Percentiles rank a stretch among this genome's conserved stretches.
phyloP scores from a whole-genome alignment of 2,797 vertebrate species.

The Echiichthys vipera region DNA sequence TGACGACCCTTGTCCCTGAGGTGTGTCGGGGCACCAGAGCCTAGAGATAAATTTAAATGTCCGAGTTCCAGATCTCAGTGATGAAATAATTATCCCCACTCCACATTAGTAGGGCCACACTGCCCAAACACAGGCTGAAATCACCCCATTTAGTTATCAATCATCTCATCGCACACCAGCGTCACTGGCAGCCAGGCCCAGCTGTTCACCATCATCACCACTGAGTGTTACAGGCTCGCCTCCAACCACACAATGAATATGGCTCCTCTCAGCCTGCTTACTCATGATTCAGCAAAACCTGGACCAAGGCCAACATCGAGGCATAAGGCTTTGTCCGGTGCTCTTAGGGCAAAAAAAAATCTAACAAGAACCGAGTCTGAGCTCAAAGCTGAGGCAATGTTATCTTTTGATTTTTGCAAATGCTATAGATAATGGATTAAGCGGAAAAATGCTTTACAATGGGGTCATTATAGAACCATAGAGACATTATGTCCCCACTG shows the following conservation, averaged over 20 bases:
- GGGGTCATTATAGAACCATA: conserved; percentile 6
- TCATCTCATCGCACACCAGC: conserved; percentile 40
- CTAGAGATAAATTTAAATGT: conserved; percentile 16
- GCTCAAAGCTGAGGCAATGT: background rate
- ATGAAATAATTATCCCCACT: conserved; percentile 50
- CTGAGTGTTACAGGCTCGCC: conserved; percentile 56
- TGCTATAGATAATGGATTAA: conserved; percentile 14
- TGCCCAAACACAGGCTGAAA: conserved; percentile 47
- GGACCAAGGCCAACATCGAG: conserved; percentile 24
- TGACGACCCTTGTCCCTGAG: too few species aligned
- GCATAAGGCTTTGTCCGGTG: background rate
- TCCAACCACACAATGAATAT: conserved; percentile 51
- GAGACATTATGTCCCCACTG: conserved; percentile 23
- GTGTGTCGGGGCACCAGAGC: too few species aligned
- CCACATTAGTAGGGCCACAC: conserved; percentile 24
- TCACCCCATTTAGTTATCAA: conserved; percentile 57
- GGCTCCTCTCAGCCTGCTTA: conserved; percentile 33
- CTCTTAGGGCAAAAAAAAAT: conserved; percentile 8
- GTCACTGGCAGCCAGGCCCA: conserved; percentile 43
- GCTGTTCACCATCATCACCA: conserved; percentile 69
- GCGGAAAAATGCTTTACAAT: conserved; percentile 1
- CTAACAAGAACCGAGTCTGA: background rate
- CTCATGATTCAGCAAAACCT: conserved; percentile 41
- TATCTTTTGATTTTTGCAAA: conserved; percentile 15
- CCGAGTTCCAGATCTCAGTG: conserved; percentile 12